These are phyloP conservation scores for Meriones unguiculatus DNA, from an alignment of 2,113 vertebrate species.

Conservation along the genomic window DNA sequence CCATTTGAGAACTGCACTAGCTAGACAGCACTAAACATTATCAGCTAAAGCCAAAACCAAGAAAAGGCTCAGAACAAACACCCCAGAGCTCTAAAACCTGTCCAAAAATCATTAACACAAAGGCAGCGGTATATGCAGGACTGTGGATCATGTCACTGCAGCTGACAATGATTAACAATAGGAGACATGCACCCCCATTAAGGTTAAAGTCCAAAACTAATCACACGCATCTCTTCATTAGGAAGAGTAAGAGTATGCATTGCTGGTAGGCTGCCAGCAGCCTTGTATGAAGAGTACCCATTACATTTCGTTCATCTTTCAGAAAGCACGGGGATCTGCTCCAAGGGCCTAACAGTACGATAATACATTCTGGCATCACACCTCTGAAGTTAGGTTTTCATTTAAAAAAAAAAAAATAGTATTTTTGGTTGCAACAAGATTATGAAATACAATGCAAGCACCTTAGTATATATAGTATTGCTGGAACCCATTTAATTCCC, in stretches of 20 bases:
- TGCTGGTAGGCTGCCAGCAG: constrained; percentile 84
- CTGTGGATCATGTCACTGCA: constrained; percentile 89
- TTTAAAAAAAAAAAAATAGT: constrained; percentile 78
- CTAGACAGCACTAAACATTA: constrained; percentile 86
- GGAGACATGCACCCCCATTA: constrained; percentile 88
- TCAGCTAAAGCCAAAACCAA: constrained; percentile 88
- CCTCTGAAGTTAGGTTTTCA: constrained; percentile 86
- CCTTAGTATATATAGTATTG: constrained; percentile 83
- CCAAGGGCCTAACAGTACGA: constrained; percentile 87
- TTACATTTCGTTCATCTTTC: constrained; percentile 83
- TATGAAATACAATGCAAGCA: constrained; percentile 93
- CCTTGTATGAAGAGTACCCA: constrained; percentile 85
- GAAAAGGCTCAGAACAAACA: constrained; percentile 86
- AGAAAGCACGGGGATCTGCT: constrained; percentile 86
- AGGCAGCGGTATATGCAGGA: constrained; percentile 85
- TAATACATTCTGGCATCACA: constrained; percentile 92
- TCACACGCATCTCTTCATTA: constrained; percentile 87
- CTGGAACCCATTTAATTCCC: constrained; percentile 85
- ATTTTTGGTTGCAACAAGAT: constrained; percentile 78
- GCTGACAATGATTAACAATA: constrained; percentile 90
- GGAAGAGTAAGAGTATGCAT: constrained; percentile 85
- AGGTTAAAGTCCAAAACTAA: constrained; percentile 87
- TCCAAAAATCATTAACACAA: constrained; percentile 82
- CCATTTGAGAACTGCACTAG: constrained; percentile 87
- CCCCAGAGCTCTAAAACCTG: constrained; percentile 86